phyloP scores from a whole-genome alignment of 2,797 vertebrate genomes.

The Xerus rutilus region DNA sequence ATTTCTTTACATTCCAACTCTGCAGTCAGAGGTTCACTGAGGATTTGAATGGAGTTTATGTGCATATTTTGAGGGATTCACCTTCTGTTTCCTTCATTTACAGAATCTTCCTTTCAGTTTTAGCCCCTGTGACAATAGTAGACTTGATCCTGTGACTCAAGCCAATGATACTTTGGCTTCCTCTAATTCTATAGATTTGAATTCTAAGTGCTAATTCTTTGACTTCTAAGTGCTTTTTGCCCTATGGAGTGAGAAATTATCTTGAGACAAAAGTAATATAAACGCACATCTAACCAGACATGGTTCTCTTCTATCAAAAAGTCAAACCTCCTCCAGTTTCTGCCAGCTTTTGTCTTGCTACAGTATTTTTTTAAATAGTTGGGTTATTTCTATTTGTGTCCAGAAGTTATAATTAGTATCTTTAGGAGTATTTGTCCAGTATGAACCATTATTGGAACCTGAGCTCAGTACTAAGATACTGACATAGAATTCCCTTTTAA shows the following conservation, averaged over 20 bases:
- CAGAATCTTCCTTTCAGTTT: background rate
- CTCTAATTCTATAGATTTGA: background rate
- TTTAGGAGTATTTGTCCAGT: background rate
- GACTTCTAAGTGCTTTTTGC: background rate
- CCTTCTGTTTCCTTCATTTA: background rate
- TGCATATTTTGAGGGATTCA: background rate
- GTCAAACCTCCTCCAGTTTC: background rate
- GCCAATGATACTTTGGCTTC: background rate
- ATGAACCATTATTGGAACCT: background rate
- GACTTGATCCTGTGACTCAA: background rate
- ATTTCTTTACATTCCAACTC: no score
- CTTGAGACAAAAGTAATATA: background rate
- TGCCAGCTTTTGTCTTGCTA: constrained; percentile 30
- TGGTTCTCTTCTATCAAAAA: background rate
- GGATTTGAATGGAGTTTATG: background rate
- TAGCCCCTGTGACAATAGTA: background rate
- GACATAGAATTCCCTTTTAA: background rate
- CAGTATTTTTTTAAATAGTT: background rate
- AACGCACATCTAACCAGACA: background rate
- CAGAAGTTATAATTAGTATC: constrained; percentile 19
- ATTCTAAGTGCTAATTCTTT: background rate
- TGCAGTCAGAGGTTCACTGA: background rate
- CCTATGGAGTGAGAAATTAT: background rate
- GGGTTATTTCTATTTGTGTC: background rate
- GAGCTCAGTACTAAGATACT: background rate